These are phyloP conservation scores for Cairina moschata DNA, from an alignment of 2,113 vertebrate species.

Conservation along the genomic window DNA sequence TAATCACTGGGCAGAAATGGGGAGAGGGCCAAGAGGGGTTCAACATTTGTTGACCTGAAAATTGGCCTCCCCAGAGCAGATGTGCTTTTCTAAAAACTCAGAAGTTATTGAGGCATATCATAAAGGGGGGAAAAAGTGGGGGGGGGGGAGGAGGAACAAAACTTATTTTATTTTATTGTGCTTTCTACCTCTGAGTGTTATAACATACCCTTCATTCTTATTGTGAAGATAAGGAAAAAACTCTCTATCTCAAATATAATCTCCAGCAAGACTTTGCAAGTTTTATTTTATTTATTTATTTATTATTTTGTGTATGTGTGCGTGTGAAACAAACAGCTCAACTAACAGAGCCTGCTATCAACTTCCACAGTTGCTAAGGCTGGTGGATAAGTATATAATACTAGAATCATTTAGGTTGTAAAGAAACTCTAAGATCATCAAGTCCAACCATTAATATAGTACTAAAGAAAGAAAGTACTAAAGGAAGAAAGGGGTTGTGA, in stretches of 20 bases:
- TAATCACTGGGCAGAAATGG: background rate
- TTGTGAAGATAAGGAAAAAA: background rate
- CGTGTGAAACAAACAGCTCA: background rate
- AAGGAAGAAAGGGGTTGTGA: background rate
- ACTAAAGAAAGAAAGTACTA: background rate
- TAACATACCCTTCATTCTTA: background rate
- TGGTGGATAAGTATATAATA: background rate
- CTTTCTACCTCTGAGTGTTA: background rate
- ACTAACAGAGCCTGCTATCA: background rate
- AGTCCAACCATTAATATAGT: no score
- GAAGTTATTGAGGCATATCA: background rate
- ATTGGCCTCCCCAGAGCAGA: background rate
- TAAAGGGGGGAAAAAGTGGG: background rate
- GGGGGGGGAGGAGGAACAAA: background rate
- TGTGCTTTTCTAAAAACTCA: background rate
- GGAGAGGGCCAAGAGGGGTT: background rate
- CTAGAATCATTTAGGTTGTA: no score
- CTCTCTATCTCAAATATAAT: fast-evolving
- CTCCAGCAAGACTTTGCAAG: background rate
- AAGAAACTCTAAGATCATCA: no score
- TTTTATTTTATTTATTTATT: background rate
- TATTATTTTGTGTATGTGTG: background rate
- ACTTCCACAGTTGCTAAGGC: background rate
- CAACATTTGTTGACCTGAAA: background rate
- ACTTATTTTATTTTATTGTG: background rate